These are phyloP conservation scores for Podarcis muralis DNA, from an alignment of 2,113 vertebrate genomes.

Conservation along the genomic window DNA sequence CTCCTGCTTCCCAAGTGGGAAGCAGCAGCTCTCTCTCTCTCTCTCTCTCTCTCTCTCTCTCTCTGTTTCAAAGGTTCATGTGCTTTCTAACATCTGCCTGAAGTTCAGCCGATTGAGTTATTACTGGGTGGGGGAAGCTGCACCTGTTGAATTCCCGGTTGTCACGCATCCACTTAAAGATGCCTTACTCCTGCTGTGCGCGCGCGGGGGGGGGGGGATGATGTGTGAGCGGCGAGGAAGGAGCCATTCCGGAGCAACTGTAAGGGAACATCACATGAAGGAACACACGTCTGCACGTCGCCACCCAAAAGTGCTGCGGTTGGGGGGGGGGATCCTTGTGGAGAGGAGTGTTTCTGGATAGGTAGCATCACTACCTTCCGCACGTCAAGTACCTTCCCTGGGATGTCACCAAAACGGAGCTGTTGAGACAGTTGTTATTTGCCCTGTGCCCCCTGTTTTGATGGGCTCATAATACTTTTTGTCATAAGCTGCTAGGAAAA, in stretches of 20 bases:
- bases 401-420: not conserved
- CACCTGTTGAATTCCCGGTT: not conserved
- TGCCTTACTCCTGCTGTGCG: not conserved
- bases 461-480: not conserved
- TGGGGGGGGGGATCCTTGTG: not conserved
- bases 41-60: accelerated
- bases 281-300: not conserved
- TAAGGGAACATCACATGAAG: not conserved
- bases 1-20: not conserved
- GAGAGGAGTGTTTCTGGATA: not conserved
- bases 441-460: not conserved
- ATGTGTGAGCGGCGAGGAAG: not conserved
- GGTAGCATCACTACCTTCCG: not conserved
- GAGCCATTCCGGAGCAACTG: not conserved
- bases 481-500: not conserved
- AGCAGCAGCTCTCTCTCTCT: too few species aligned
- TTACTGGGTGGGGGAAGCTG: not conserved
- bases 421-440: not conserved
- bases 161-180: not conserved
- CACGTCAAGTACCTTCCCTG: not conserved
- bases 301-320: not conserved
- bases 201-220: not conserved
- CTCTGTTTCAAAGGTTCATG: not conserved
- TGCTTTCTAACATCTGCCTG: not conserved
- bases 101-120: not conserved